phyloP scores from a whole-genome alignment of 2,888 invertebrate species.

The Amorpha juglandis region DNA sequence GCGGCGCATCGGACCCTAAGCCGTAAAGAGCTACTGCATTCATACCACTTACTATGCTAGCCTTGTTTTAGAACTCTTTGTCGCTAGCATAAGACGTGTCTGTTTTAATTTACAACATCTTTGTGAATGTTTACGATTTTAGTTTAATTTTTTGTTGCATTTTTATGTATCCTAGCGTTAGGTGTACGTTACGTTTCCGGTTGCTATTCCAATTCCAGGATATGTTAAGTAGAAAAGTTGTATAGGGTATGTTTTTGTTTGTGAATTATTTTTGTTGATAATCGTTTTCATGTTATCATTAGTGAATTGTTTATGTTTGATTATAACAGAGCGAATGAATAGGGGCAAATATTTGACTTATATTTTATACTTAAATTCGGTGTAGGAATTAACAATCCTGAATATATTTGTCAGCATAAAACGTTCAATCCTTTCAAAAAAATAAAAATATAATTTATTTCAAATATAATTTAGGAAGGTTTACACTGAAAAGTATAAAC shows the following conservation, averaged over 20 bases:
- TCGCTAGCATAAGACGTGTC: slow-evolving; percentile 14
- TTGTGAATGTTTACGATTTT: slow-evolving; percentile 6
- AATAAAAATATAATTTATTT: no score
- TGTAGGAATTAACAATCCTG: no score
- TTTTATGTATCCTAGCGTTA: neutral
- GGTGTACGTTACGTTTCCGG: neutral
- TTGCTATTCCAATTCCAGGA: neutral
- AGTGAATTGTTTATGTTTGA: no score
- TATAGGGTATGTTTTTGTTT: no score
- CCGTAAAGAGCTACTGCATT: slow-evolving; percentile 44
- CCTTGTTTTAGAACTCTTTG: slow-evolving; percentile 37
- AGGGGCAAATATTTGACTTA: no score
- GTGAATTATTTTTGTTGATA: neutral
- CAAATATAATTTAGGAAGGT: no score
- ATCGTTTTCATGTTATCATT: no score
- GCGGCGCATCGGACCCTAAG: slow-evolving; percentile 53
- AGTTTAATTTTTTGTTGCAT: neutral
- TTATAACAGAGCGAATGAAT: no score
- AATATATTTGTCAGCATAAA: no score
- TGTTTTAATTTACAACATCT: slow-evolving; percentile 8
- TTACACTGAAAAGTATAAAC: no score
- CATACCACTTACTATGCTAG: slow-evolving; percentile 49
- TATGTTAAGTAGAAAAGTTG: neutral
- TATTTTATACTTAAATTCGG: no score
- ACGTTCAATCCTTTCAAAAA: no score